Conservation (phyloP, 1,140 invertebrate genomes). For the Andricus grossulariae region DNA sequence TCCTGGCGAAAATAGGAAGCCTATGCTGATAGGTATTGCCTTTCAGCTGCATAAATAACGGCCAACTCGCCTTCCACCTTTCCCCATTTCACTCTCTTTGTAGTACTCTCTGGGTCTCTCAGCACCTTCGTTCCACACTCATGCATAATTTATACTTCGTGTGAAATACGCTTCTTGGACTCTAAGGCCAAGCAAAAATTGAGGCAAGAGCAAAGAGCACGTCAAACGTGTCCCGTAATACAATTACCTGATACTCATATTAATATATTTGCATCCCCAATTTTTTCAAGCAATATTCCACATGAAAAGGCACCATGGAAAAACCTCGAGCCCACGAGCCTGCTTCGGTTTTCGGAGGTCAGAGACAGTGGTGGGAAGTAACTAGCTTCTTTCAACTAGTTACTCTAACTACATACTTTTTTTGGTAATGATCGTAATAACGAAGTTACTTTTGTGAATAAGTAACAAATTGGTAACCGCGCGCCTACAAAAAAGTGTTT, state of each 20-base stretch:
- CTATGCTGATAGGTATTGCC: conserved; percentile 33
- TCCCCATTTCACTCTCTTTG: conserved; percentile 15
- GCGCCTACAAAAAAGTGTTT: too few relatives aligned
- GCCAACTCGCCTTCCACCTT: background rate
- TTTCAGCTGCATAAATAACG: conserved; percentile 37
- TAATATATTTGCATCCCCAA: conserved; percentile 21
- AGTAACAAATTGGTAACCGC: too few relatives aligned
- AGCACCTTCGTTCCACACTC: conserved; percentile 12
- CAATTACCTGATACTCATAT: conserved; percentile 16
- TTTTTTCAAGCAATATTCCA: background rate
- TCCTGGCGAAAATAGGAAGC: conserved; percentile 16
- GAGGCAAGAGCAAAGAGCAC: conserved; percentile 17
- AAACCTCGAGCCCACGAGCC: background rate
- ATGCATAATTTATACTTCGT: conserved; percentile 31
- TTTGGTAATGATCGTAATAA: too few relatives aligned
- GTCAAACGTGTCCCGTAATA: conserved; percentile 23
- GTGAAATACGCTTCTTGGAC: conserved; percentile 5
- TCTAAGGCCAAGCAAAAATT: conserved; percentile 15
- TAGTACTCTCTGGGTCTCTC: background rate
- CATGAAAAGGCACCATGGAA: background rate
- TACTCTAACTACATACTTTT: too few relatives aligned
- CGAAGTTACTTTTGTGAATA: too few relatives aligned
- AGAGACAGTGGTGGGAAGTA: too few relatives aligned
- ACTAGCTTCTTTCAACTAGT: too few relatives aligned
- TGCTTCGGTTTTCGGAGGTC: too few relatives aligned